Evolutionary conservation across 2,888 invertebrate genomes (phyloP), one percentile per base, ranked within the genome.

Genomic region (Oasisia sp.): DNA sequence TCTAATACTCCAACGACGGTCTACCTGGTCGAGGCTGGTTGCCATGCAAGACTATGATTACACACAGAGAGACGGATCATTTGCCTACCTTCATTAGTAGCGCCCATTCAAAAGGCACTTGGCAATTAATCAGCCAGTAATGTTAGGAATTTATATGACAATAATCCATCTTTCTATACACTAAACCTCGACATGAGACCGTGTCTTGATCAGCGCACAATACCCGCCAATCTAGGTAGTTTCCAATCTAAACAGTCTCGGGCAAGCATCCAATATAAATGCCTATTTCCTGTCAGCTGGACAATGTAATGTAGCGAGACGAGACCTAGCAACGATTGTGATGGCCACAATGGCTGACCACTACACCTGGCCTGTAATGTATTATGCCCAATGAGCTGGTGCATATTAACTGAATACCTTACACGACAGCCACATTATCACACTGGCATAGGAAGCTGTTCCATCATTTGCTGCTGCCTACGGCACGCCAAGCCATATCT

Each of bases 141-240:
- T 74, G 74, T 74, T 19, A 27, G 74, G 27, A 19, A 74, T 27
- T 74, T 19, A 74, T 74, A 74, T 5, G 27, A 19, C 74, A n/a
- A 74, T 74, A 74, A 74, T 74, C 74, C 74, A 74, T 74, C 74
- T 74, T 74, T 74, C 74, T 74, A 74, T 27, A 74, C 74, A 74
- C 19, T 74, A 74, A 74, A 19, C 27, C 74, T 27, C 74, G 19
- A 12, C n/a, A 27, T 19, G 74, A 74, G 74, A 74, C 27, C 74
- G 3, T 74, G 27, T 27, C 74, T 19, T 74, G 74, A 74, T 74
- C 74, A 74, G 27, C 74, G 19, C 74, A 74, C 74, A 74, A n/a
- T 74, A 74, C 4, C 74, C 74, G 27, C 14, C 74, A 27, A 74
- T 74, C 27, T 27, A 74, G 27, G 27, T 19, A 74, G 74, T 74